phyloP scores from a whole-genome alignment of 2,888 invertebrate genomes.

The Epicampocera succincta region DNA sequence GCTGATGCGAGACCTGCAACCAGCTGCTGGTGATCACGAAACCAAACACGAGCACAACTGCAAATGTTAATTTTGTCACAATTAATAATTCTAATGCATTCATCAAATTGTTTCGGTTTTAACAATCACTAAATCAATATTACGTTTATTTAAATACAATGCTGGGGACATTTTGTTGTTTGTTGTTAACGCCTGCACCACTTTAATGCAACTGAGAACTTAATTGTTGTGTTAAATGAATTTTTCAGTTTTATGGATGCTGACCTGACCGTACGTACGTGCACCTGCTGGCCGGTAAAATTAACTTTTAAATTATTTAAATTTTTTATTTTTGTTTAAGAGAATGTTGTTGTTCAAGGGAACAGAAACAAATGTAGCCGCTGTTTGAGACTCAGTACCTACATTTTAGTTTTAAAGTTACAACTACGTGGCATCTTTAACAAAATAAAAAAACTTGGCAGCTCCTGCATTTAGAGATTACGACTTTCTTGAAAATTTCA shows the following conservation, averaged over 20 bases:
- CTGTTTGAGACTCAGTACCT: too few relatives aligned
- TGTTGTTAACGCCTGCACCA: constrained; percentile 25
- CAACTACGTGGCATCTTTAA: too few relatives aligned
- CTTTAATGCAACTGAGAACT: constrained; percentile 37
- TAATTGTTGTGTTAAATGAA: background rate
- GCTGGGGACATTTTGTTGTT: constrained; percentile 9
- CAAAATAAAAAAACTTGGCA: too few relatives aligned
- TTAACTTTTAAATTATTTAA: too few relatives aligned
- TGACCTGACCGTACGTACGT: too few relatives aligned
- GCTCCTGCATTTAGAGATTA: too few relatives aligned
- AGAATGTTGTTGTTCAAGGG: too few relatives aligned
- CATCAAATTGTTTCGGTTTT: background rate
- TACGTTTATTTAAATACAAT: constrained; percentile 32
- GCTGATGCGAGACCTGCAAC: constrained; percentile 6
- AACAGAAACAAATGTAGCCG: too few relatives aligned
- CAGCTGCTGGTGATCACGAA: background rate
- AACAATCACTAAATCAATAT: constrained; percentile 14
- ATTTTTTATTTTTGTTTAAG: too few relatives aligned
- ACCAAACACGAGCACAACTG: constrained; percentile 16
- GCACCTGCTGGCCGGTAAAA: too few relatives aligned
- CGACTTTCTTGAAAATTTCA: too few relatives aligned
- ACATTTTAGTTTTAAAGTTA: too few relatives aligned
- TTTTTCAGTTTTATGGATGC: background rate
- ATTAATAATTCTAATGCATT: constrained; percentile 11
- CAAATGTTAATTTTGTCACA: constrained; percentile 19